phyloP scores from a whole-genome alignment of 2,797 vertebrate species.

The Pteropus rufus region DNA sequence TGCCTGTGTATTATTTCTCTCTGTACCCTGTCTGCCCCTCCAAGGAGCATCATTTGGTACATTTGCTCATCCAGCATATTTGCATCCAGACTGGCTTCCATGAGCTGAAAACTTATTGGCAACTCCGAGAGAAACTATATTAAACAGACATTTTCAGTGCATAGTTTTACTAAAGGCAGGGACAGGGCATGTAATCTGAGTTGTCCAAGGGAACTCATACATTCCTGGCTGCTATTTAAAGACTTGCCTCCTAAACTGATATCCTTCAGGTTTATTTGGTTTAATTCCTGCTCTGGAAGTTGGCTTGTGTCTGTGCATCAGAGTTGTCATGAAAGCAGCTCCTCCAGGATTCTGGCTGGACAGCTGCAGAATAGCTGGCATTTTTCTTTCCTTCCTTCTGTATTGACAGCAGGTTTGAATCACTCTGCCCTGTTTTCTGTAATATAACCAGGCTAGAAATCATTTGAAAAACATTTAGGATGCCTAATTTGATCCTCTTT shows the following conservation, averaged over 20 bases:
- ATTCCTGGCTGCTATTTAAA: conserved; percentile 53
- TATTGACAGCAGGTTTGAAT: conserved; percentile 65
- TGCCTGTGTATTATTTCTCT: not conserved
- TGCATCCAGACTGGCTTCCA: not conserved
- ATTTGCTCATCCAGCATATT: not conserved
- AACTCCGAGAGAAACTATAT: not conserved
- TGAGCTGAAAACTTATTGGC: not conserved
- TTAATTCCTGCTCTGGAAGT: conserved; percentile 40
- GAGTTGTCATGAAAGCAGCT: not conserved
- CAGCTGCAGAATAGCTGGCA: conserved; percentile 37
- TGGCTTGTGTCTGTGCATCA: not conserved
- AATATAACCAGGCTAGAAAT: conserved; percentile 27
- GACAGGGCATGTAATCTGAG: conserved; percentile 33
- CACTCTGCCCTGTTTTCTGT: conserved; percentile 59
- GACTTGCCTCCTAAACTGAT: not conserved
- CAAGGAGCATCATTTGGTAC: not conserved
- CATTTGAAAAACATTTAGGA: conserved; percentile 32
- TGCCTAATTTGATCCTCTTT: conserved; percentile 60
- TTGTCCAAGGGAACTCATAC: not conserved
- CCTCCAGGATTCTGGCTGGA: not conserved
- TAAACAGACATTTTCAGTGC: not conserved
- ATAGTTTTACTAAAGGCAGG: not conserved
- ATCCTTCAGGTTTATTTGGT: conserved; percentile 59
- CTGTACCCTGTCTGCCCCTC: not conserved
- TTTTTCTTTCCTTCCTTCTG: conserved; percentile 49